Base-by-base conservation (phyloP, 92 coral and sea anemone genomes). In the Porites lobata region DNA sequence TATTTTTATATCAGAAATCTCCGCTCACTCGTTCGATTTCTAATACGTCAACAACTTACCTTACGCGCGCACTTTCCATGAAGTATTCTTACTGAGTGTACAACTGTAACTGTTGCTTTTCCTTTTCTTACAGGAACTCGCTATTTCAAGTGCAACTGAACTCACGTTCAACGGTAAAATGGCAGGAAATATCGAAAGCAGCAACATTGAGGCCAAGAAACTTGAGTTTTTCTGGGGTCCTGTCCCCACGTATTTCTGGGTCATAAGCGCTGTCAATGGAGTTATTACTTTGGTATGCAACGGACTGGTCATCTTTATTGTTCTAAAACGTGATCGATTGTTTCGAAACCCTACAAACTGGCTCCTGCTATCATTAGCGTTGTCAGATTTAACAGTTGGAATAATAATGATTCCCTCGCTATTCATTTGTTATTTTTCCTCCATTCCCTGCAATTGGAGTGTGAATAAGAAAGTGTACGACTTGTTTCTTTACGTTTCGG, bases 211-310 rank as follows among this genome's bases (percentile, higher is more conserved):
- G 18, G 9, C 75, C 57, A 76, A 68, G 69, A 85, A 77, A 38
- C 65, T 76, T 14, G 56, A 59, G 9, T 92, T 92, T 81, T 58
- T 92, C 83, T 88, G 87, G 77, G 84, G 72, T 12, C 69, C 75
- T 50, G 89, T 89, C 32, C 94, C 94, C 24, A 22, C 75, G 38
- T 92, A 92, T 50, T 92, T 11, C 87, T 92, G 94, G 94, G 67
- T 92, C 3, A 77, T 84, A 20, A 88, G 88, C 24, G 88, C 90
- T 13, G 69, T 85, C 14, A 92, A 72, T 77, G 90, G 94, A 8
- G 47, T 92, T 10, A 86, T 92, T 15, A 92, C 92, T 6, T 68
- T 92, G 7, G 79, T 89, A 9, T 92, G 92, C 24, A 92, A 92
- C 85, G 79, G 68, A 69, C 53, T 92, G 18, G 94, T 92, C 1